Conservation (phyloP, 1,140 invertebrate species). For the Bombus soroeensis region DNA sequence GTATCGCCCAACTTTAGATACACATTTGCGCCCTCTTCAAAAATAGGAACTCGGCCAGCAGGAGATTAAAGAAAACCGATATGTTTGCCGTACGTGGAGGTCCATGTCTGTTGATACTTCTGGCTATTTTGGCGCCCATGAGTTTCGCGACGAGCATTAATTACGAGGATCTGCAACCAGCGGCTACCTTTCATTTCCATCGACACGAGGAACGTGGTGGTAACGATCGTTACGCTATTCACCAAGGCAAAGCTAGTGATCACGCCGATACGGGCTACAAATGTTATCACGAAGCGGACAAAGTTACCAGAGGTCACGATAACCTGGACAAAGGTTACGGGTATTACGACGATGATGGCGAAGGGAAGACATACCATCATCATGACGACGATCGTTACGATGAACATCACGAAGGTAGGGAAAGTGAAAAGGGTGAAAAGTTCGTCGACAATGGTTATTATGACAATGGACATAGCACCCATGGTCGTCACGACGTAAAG, state of each 20-base stretch:
- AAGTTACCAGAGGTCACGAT: constrained; percentile 86
- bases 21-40: neutral
- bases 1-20: neutral
- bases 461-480: constrained; percentile 86
- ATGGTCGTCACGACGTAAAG: constrained; percentile 87
- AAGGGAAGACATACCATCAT: constrained; percentile 85
- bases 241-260: constrained; percentile 72
- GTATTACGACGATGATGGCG: constrained; percentile 85
- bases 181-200: constrained; percentile 78
- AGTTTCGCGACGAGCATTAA: constrained; percentile 40
- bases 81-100: constrained; percentile 37
- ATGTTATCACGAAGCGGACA: constrained; percentile 85
- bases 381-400: constrained; percentile 86
- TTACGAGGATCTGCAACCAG: constrained; percentile 46
- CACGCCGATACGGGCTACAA: constrained; percentile 84
- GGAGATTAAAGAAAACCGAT: constrained; percentile 33
- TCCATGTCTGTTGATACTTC: neutral
- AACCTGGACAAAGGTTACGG: constrained; percentile 84
- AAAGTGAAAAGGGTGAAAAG: constrained; percentile 86
- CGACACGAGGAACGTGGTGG: constrained; percentile 83
- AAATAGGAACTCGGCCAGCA: neutral
- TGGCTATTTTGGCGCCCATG: constrained; percentile 29
- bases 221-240: constrained; percentile 84
- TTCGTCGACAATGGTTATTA: constrained; percentile 86
- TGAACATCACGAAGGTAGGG: constrained; percentile 85